Percentiles rank a stretch among this genome's conserved stretches.
phyloP scores from a whole-genome alignment of 2,113 vertebrate genomes.

The Thryonomys swinderianus region DNA sequence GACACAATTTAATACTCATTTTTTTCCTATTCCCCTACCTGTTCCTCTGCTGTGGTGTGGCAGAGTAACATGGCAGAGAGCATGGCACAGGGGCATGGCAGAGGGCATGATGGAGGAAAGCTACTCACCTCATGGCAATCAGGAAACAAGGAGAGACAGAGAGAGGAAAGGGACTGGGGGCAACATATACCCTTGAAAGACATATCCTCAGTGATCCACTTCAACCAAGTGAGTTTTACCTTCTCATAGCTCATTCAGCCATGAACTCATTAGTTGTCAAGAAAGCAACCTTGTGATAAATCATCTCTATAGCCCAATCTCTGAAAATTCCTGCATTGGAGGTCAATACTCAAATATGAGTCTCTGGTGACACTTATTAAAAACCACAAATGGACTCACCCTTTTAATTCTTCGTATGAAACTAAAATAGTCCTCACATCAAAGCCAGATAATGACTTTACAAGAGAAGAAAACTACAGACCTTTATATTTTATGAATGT shows the following conservation, averaged over 20 bases:
- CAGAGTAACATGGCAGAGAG: background rate
- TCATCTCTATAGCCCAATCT: background rate
- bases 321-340: background rate
- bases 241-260: background rate
- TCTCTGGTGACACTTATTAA: background rate
- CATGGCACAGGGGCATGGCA: background rate
- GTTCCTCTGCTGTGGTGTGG: background rate
- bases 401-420: background rate
- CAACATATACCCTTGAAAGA: background rate
- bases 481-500: background rate
- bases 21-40: too few species aligned
- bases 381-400: too few species aligned
- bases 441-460: background rate
- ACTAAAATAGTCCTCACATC: background rate
- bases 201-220: background rate
- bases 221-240: background rate
- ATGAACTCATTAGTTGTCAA: background rate
- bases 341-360: too few species aligned
- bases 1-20: too few species aligned
- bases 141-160: background rate
- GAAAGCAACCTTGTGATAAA: background rate
- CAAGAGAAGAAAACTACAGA: background rate
- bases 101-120: background rate
- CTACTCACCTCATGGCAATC: background rate
- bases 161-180: background rate